These are phyloP conservation scores for Crocodylus rhombifer DNA, from an alignment of 2,797 vertebrate species.

Conservation along the genomic window DNA sequence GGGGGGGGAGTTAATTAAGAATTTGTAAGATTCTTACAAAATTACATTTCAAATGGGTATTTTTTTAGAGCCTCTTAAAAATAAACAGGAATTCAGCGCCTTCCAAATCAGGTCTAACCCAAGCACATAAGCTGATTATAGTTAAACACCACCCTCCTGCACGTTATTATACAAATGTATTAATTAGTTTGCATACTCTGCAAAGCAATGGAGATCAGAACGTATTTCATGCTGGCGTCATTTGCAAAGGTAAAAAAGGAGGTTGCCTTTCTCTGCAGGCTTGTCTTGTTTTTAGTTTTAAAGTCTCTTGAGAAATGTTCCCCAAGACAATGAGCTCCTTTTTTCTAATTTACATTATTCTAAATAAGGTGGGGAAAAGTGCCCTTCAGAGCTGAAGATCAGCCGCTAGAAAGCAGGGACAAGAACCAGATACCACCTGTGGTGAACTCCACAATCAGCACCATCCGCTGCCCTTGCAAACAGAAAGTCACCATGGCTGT, in stretches of 20 bases:
- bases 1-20: background rate
- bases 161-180: accelerated
- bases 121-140: accelerated
- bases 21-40: background rate
- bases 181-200: background rate
- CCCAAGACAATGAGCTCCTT: too few relatives aligned
- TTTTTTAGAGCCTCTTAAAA: background rate
- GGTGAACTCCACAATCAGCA: too few relatives aligned
- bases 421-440: too few relatives aligned
- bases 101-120: background rate
- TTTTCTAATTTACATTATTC: too few relatives aligned
- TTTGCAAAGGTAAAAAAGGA: background rate
- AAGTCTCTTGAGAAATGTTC: background rate
- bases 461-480: too few relatives aligned
- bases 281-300: background rate
- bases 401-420: too few relatives aligned
- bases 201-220: conserved; percentile 42
- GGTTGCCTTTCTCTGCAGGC: background rate
- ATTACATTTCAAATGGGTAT: background rate
- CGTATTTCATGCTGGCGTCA: background rate
- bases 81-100: background rate
- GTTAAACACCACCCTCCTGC: background rate
- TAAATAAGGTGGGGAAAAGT: background rate
- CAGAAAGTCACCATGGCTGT: too few relatives aligned
- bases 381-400: too few relatives aligned